Evolutionary conservation across 2,888 invertebrate genomes (phyloP).

Genomic region (Empis stercorea): DNA sequence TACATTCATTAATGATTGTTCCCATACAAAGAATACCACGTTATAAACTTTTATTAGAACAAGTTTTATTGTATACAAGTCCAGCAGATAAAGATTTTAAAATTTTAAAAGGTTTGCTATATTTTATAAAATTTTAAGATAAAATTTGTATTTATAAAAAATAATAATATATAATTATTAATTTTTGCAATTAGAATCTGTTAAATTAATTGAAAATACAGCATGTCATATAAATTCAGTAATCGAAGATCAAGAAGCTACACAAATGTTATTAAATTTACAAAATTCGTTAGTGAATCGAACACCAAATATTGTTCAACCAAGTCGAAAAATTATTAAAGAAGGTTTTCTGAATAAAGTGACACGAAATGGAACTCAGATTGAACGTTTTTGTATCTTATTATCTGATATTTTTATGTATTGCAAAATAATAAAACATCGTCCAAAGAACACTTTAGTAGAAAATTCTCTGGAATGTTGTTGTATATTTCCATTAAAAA

Average conservation of each 20-base stretch:
- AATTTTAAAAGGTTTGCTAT: conserved; percentile 36
- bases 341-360: conserved; percentile 51
- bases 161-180: not conserved
- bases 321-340: conserved; percentile 49
- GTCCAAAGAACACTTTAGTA: conserved; percentile 38
- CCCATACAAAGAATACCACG: conserved; percentile 69
- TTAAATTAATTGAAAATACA: conserved; percentile 51
- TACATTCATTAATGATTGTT: conserved; percentile 59
- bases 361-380: conserved; percentile 36
- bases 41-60: conserved; percentile 57
- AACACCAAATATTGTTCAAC: conserved; percentile 51
- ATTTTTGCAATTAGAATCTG: conserved; percentile 41
- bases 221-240: conserved; percentile 60
- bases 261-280: conserved; percentile 51
- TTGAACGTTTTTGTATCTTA: conserved; percentile 53
- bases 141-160: not conserved
- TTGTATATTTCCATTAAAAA: conserved; percentile 55
- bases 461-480: conserved; percentile 49
- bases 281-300: conserved; percentile 49
- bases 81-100: conserved; percentile 43
- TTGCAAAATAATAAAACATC: conserved; percentile 48
- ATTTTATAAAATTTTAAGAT: no score
- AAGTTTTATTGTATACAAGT: conserved; percentile 49
- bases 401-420: conserved; percentile 63
- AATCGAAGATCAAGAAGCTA: conserved; percentile 59